Conservation (phyloP, 2,888 invertebrate species). For the Eudasyphora cyanicolor region DNA sequence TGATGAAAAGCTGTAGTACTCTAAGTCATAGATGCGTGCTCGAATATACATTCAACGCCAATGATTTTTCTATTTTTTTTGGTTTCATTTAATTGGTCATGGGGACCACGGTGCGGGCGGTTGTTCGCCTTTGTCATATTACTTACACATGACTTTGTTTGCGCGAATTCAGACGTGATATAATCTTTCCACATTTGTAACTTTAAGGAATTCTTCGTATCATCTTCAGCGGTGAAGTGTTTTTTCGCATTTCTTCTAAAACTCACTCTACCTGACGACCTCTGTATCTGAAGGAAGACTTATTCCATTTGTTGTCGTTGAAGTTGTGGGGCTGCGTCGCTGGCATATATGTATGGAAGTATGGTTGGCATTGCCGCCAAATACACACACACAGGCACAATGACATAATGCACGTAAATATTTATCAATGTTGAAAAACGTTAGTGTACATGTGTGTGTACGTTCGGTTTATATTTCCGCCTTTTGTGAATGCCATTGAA, state of each 20-base stretch:
- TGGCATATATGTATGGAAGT: too few relatives aligned
- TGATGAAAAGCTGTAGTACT: too few relatives aligned
- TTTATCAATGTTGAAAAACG: too few relatives aligned
- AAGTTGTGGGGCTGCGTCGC: not conserved
- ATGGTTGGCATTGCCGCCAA: too few relatives aligned
- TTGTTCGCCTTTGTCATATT: constrained; percentile 38
- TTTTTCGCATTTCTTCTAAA: too few relatives aligned
- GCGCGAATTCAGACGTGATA: constrained; percentile 61
- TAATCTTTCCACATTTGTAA: constrained; percentile 59
- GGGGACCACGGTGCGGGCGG: not conserved
- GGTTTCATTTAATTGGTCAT: too few relatives aligned
- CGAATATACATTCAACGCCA: too few relatives aligned
- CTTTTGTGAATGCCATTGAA: not conserved
- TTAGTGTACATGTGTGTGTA: not conserved
- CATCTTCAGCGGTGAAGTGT: constrained; percentile 35
- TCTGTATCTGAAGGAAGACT: not conserved
- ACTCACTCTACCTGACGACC: not conserved
- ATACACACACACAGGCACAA: constrained; percentile 29
- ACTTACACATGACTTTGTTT: constrained; percentile 64
- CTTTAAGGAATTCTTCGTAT: constrained; percentile 31
- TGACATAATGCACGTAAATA: not conserved
- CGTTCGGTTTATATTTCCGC: not conserved
- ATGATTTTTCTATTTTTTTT: too few relatives aligned
- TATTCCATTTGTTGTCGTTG: constrained; percentile 19
- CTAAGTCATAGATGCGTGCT: too few relatives aligned